These are phyloP conservation scores for Pangasius djambal DNA, from an alignment of 2,797 vertebrate genomes.

Conservation along the genomic window DNA sequence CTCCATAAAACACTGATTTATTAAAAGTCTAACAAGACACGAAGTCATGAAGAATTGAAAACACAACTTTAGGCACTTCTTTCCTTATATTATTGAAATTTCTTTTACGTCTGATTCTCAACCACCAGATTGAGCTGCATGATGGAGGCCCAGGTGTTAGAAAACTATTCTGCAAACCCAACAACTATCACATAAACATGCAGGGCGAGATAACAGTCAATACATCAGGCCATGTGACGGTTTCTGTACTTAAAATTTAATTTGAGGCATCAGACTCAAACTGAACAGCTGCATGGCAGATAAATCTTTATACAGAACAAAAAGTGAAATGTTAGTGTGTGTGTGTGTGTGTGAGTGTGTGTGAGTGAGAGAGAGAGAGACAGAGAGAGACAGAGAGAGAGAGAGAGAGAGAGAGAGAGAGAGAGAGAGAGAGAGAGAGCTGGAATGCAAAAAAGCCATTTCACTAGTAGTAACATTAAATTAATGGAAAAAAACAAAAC, in stretches of 20 bases:
- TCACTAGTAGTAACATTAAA: not conserved
- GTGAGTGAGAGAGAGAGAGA: not conserved
- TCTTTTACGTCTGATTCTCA: not conserved
- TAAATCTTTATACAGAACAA: slow-evolving; percentile 24
- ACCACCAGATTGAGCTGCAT: not conserved
- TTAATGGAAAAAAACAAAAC: not conserved
- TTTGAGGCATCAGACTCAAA: slow-evolving; percentile 46
- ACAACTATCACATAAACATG: not conserved
- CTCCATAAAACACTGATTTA: not conserved
- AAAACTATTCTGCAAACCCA: not conserved
- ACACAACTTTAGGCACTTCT: not conserved
- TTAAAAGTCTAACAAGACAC: not conserved
- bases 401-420: not conserved
- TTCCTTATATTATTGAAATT: not conserved
- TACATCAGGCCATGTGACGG: not conserved
- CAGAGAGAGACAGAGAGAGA: not conserved
- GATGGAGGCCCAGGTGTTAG: no score
- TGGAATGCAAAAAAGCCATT: slow-evolving; percentile 23
- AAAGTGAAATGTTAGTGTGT: slow-evolving; percentile 10
- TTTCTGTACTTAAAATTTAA: slow-evolving; percentile 41
- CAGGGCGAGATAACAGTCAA: not conserved
- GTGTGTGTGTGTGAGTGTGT: not conserved
- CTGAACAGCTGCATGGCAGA: slow-evolving; percentile 26
- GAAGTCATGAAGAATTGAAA: not conserved
- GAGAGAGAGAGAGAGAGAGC: not conserved